Percentiles rank a stretch among this genome's conserved stretches.
These are phyloP conservation scores for Pteronura brasiliensis DNA, from an alignment of 2,113 vertebrate species.

Conservation along the genomic window DNA sequence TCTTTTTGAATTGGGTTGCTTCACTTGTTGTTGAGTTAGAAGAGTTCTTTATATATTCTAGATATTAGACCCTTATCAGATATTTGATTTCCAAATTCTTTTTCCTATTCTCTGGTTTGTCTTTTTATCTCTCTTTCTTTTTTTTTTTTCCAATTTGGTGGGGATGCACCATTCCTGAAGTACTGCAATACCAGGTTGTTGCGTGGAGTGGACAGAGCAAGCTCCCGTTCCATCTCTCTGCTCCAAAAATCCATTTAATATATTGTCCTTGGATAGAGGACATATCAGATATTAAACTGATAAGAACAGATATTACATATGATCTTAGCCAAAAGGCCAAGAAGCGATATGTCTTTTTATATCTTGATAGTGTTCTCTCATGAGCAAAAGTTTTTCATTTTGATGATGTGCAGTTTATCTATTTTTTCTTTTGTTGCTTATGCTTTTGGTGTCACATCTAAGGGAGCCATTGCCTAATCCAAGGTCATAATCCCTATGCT, in stretches of 20 bases:
- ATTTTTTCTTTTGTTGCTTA: not conserved
- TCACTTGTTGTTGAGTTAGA: not conserved
- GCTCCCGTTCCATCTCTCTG: no score
- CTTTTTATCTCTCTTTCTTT: not conserved
- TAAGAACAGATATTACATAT: no score
- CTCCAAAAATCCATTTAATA: no score
- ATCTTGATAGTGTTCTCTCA: not conserved
- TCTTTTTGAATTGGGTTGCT: not conserved
- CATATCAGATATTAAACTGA: no score
- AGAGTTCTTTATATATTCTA: not conserved
- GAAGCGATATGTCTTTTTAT: not conserved
- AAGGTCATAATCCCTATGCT: not conserved
- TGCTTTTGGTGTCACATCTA: slow-evolving; percentile 3
- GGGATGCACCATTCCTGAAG: no score
- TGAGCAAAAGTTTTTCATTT: slow-evolving; percentile 6
- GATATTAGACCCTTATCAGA: not conserved
- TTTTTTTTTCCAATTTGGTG: no score
- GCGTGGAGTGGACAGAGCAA: no score
- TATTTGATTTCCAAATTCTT: not conserved
- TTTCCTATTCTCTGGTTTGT: not conserved
- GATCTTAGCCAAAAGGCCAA: no score
- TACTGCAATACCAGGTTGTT: no score
- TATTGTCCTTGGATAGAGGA: no score
- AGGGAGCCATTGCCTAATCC: not conserved
- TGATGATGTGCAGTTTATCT: not conserved